Percentiles rank a stretch among this genome's conserved stretches.
Conservation (phyloP, 1,140 invertebrate genomes). For the Neuroterus valhalla region DNA sequence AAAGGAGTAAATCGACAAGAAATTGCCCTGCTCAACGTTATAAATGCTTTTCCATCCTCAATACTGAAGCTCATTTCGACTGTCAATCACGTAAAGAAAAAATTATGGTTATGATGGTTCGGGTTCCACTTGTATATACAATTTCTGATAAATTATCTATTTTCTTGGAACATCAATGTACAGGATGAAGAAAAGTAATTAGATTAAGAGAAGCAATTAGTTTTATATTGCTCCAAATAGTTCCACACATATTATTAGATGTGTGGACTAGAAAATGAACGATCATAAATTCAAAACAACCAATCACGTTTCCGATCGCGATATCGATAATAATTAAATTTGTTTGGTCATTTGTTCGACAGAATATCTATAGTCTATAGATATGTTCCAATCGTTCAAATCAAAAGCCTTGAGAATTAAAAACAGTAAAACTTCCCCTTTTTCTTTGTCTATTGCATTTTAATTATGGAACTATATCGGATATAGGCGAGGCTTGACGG, state of each 20-base stretch:
- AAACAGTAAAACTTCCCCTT: conserved; percentile 1
- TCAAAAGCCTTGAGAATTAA: neutral
- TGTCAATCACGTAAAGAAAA: neutral
- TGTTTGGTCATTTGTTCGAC: neutral
- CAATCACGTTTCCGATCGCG: conserved; percentile 15
- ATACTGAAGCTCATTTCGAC: conserved; percentile 29
- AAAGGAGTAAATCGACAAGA: conserved; percentile 1
- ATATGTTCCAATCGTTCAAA: neutral
- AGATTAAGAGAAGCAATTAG: no score
- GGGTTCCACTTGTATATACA: no score
- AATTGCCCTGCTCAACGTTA: neutral
- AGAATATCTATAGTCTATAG: neutral
- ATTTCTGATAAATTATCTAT: no score
- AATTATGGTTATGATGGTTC: no score
- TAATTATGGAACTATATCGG: conserved; percentile 7
- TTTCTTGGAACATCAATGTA: no score
- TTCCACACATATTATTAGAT: neutral
- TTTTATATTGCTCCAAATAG: no score
- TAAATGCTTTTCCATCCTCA: neutral
- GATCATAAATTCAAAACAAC: conserved; percentile 21
- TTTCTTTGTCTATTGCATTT: conserved; percentile 19
- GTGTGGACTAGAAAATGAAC: neutral
- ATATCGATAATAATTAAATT: conserved; percentile 8
- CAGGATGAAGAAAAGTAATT: no score
- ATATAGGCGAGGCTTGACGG: conserved; percentile 25